These are phyloP conservation scores for Peromyscus maniculatus DNA, from an alignment of 2,113 vertebrate species.

Conservation along the genomic window DNA sequence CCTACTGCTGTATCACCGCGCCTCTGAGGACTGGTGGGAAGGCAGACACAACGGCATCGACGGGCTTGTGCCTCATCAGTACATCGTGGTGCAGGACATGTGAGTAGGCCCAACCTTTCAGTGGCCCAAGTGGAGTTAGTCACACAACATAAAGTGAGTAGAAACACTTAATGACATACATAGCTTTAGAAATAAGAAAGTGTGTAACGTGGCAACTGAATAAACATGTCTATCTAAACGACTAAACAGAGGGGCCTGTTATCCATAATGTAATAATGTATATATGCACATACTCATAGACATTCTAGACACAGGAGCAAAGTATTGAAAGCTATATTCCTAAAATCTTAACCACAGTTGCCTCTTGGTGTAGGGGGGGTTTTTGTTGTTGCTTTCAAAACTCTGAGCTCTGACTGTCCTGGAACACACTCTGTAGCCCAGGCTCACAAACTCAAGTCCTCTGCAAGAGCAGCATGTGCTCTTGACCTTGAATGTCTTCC, in stretches of 20 bases:
- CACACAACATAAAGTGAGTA: background rate
- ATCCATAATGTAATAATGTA: background rate
- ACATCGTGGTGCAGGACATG: conserved; percentile 99
- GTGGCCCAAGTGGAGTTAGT: background rate
- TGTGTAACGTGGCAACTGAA: background rate
- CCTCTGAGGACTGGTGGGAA: conserved; percentile 99
- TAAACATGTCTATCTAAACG: conserved; percentile 11
- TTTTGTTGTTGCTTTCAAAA: background rate
- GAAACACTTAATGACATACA: background rate
- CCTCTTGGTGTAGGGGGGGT: background rate
- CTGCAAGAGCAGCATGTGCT: too few relatives aligned
- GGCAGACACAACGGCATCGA: conserved; percentile 98
- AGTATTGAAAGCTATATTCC: background rate
- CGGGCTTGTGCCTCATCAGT: conserved; percentile 98
- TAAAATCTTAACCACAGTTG: background rate
- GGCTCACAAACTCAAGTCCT: background rate
- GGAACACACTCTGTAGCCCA: background rate
- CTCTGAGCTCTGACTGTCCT: background rate
- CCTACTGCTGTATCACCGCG: conserved; percentile 97
- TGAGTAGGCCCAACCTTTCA: conserved; percentile 87
- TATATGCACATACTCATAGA: background rate
- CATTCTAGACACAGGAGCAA: background rate
- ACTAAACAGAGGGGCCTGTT: background rate
- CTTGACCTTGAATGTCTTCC: background rate
- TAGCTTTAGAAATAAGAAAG: conserved; percentile 53